phyloP scores from a whole-genome alignment of 1,140 invertebrate genomes.

The Ceratina calcarata region DNA sequence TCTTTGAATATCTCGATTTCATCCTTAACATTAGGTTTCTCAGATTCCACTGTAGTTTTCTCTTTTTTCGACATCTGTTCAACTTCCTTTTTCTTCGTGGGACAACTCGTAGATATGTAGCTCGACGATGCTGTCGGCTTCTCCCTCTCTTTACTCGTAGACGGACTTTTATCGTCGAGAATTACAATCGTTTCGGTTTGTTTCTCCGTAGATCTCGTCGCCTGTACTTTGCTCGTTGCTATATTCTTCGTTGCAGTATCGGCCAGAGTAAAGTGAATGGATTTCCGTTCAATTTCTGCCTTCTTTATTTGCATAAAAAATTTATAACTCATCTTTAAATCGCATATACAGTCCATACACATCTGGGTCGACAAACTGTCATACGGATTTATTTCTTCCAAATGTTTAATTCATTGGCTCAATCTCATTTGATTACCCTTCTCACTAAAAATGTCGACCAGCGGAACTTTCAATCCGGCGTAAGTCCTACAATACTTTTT shows the following conservation, averaged over 20 bases:
- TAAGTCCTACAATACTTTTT: constrained; percentile 78
- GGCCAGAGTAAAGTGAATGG: constrained; percentile 65
- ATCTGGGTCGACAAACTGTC: constrained; percentile 76
- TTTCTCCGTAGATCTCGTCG: constrained; percentile 48
- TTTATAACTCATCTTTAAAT: constrained; percentile 78
- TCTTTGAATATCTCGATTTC: constrained; percentile 51
- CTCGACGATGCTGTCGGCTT: neutral
- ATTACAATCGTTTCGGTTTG: no score
- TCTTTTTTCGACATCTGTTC: neutral
- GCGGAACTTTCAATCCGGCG: constrained; percentile 74
- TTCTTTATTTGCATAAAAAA: constrained; percentile 80
- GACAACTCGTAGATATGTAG: constrained; percentile 14
- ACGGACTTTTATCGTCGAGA: neutral
- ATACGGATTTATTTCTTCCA: constrained; percentile 71
- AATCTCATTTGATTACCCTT: constrained; percentile 77
- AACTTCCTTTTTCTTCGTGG: constrained; percentile 17
- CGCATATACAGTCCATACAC: constrained; percentile 79
- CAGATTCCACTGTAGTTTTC: neutral
- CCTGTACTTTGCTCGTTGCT: constrained; percentile 12
- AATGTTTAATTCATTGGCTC: constrained; percentile 75
- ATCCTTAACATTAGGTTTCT: neutral
- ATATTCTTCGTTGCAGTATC: constrained; percentile 46
- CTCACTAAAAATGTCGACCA: constrained; percentile 77
- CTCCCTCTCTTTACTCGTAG: constrained; percentile 22
- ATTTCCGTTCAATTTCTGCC: constrained; percentile 75